These are phyloP conservation scores for Hydrozoanthus tunicans DNA, from an alignment of 64 coral and sea anemone genomes.

Conservation along the genomic window DNA sequence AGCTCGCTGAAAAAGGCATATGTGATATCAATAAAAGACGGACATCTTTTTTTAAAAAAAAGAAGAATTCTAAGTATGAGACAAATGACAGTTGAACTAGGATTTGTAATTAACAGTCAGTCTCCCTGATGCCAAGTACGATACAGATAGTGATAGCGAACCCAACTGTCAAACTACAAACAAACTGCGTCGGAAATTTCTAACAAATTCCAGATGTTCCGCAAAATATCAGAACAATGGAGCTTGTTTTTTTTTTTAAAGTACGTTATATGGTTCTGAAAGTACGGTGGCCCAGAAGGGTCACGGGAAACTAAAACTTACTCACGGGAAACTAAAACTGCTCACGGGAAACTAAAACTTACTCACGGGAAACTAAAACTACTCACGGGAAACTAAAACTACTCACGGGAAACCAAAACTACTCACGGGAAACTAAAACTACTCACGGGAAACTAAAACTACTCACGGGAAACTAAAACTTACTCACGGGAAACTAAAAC, in stretches of 20 bases:
- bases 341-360: no score
- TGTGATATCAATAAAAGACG: neutral
- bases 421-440: no score
- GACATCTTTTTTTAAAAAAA: neutral
- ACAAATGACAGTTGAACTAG: neutral
- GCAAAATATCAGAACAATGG: neutral
- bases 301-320: no score
- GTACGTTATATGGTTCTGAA: no score
- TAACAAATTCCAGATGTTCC: constrained; percentile 29
- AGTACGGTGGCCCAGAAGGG: no score
- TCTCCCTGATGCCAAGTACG: constrained; percentile 27
- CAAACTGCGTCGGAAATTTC: neutral
- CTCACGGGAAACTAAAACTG: no score
- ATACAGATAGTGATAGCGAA: neutral
- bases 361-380: no score
- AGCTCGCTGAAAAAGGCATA: neutral
- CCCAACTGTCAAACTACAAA: neutral
- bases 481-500: no score
- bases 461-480: no score
- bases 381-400: no score
- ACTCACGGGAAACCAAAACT: no score
- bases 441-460: no score
- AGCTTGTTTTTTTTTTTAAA: neutral
- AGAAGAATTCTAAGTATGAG: constrained; percentile 20
- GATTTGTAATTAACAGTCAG: constrained; percentile 8